A percentile compares a stretch with the other conserved stretches of the same genome.
These are phyloP conservation scores for Hemithea aestivaria DNA, from an alignment of 2,888 invertebrate genomes.

Conservation along the genomic window DNA sequence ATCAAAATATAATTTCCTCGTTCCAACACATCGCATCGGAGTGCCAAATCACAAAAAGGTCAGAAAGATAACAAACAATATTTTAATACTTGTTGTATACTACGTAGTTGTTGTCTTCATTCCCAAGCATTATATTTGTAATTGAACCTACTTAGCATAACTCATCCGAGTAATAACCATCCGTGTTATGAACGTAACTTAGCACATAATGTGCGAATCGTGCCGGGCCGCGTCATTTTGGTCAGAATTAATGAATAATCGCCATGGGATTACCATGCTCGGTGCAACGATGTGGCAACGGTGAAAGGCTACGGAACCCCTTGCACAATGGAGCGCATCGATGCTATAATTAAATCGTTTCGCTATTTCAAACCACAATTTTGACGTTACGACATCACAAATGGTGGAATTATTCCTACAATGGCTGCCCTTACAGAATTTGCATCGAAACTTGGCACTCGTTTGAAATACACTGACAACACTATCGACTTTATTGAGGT, in stretches of 20 bases:
- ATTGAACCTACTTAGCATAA: constrained; percentile 1
- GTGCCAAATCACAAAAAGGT: too few relatives aligned
- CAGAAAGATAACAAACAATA: too few relatives aligned
- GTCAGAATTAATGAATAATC: constrained; percentile 33
- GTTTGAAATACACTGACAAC: constrained; percentile 14
- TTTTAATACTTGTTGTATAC: too few relatives aligned
- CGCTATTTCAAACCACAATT: constrained; percentile 17
- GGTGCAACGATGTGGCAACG: constrained; percentile 31
- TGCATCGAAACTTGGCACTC: constrained; percentile 19
- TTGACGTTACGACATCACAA: constrained; percentile 21
- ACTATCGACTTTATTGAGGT: constrained; percentile 10
- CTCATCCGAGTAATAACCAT: constrained; percentile 5
- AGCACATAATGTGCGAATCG: constrained; percentile 20
- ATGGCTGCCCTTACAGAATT: constrained; percentile 23
- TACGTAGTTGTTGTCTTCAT: too few relatives aligned
- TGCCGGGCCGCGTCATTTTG: constrained; percentile 28
- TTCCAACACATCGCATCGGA: too few relatives aligned
- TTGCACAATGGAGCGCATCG: constrained; percentile 35
- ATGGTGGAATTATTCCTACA: constrained; percentile 9
- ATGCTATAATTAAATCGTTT: constrained; percentile 39
- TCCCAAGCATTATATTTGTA: not conserved
- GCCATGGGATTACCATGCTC: constrained; percentile 41
- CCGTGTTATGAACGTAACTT: constrained; percentile 10
- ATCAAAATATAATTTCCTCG: too few relatives aligned
- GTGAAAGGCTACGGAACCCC: constrained; percentile 39